Conservation (phyloP, 2,113 vertebrate species). For the Larimichthys polyactis region DNA sequence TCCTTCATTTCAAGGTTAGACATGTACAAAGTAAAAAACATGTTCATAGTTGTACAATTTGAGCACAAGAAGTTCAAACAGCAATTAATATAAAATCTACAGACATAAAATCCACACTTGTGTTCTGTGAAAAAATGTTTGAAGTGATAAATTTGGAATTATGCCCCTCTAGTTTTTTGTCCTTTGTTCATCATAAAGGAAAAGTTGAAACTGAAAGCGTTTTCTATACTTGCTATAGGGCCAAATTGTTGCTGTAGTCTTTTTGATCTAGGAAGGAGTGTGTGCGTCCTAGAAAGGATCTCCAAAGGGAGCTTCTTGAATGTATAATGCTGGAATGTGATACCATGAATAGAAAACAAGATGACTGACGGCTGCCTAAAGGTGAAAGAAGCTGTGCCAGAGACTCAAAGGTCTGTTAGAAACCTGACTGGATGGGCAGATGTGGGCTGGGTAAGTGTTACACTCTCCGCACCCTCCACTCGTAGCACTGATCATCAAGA, state of each 20-base stretch:
- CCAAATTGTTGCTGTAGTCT: conserved; percentile 53
- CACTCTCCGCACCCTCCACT: conserved; percentile 2
- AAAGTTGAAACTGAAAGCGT: conserved; percentile 43
- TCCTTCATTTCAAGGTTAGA: conserved; percentile 20
- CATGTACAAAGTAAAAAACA: neutral
- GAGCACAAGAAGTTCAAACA: conserved; percentile 31
- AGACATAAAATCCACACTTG: neutral
- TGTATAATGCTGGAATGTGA: conserved; percentile 15
- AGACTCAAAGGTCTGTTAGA: conserved; percentile 40
- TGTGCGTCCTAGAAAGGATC: conserved; percentile 64
- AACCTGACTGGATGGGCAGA: conserved; percentile 10
- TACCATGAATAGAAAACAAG: conserved; percentile 40
- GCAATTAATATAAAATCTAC: neutral
- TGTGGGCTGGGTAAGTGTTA: conserved; percentile 20
- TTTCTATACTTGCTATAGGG: conserved; percentile 38
- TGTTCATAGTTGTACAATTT: neutral
- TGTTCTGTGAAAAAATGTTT: conserved; percentile 16
- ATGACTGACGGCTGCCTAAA: conserved; percentile 55
- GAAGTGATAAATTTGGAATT: conserved; percentile 45
- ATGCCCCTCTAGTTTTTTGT: conserved; percentile 24
- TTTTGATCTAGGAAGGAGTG: conserved; percentile 64
- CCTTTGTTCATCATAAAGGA: conserved; percentile 39
- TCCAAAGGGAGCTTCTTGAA: conserved; percentile 58
- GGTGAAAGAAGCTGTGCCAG: conserved; percentile 40
- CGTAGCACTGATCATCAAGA: conserved; percentile 32